Conservation (phyloP, 2,113 vertebrate species). For the Turdus rufiventris region DNA sequence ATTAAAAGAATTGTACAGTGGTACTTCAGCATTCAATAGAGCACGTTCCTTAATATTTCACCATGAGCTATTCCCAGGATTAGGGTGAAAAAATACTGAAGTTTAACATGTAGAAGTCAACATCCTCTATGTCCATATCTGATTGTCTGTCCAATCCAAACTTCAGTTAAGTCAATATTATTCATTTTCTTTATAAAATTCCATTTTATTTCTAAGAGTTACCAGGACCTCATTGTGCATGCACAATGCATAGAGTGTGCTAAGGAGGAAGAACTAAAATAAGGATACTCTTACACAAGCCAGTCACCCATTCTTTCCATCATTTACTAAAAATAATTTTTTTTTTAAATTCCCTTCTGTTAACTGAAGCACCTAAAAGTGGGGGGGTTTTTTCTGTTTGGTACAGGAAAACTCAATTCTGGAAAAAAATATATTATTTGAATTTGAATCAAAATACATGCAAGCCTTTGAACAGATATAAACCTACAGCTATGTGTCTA, state of each 20-base stretch:
- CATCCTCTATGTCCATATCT: neutral
- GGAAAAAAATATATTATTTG: neutral
- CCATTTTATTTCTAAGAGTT: neutral
- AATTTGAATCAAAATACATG: neutral
- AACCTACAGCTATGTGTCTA: conserved; percentile 13
- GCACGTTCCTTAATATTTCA: neutral
- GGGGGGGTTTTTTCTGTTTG: neutral
- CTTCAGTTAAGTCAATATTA: neutral
- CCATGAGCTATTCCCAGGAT: neutral
- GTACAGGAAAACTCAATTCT: neutral
- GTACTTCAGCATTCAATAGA: neutral
- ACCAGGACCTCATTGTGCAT: neutral
- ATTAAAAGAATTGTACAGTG: neutral
- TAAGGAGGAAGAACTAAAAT: neutral
- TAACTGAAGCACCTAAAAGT: neutral
- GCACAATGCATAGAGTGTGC: neutral
- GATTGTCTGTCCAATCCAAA: neutral
- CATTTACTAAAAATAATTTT: neutral
- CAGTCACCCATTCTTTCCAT: neutral
- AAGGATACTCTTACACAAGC: neutral
- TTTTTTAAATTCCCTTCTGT: neutral
- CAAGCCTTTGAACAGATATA: conserved; percentile 26
- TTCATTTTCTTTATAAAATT: neutral
- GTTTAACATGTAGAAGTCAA: neutral
- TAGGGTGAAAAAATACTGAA: neutral